Base-by-base conservation (phyloP, 1,140 invertebrate species). In the Bombus haemorrhoidalis region DNA sequence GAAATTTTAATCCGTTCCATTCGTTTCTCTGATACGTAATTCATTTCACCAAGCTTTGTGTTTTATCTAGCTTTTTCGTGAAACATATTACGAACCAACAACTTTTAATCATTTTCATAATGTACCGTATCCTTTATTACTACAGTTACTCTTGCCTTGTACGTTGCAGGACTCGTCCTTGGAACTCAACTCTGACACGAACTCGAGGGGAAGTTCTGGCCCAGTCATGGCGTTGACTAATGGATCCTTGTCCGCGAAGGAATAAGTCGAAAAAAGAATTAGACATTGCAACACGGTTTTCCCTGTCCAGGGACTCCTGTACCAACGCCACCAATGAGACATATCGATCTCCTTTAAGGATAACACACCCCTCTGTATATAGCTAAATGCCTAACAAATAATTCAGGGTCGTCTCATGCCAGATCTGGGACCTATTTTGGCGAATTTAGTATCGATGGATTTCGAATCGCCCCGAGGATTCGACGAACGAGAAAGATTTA, bases 341-440 rank as follows among this genome's bases (percentile, higher is more conserved):
- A 94, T 94, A 94, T 94, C 93, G 93, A 93, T 91, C 92, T 92
- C 91, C 85, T 85, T 91, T 91, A 89, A 89, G 86, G 88, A 91
- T 90, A 88, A 91, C 81, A 91, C 80, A 83, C 91, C 91, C 91
- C 89, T 92, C 90, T 94, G 93, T 94, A 94, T 89, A 94, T 94
- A 94, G 93, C 93, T 94, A 90, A 93, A 93, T 93, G 93, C 92
- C 92, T 92, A 91, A 93, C 90, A 92, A 92, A 93, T 90, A 88
- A 90, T 90, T 90, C 91, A 90, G 90, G 90, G 91, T 92, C 91
- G 90, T 91, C 91, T 87, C 89, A 91, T 92, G 91, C 91, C 90
- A 93, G 91, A 93, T 92, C 88, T 88, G 88, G 89, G 91, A 88
- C 92, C 91, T 89, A 91, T 92, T 86, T 91, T 85, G 92, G 89